Conservation (phyloP, 2,113 vertebrate species). For the Scophthalmus maximus region DNA sequence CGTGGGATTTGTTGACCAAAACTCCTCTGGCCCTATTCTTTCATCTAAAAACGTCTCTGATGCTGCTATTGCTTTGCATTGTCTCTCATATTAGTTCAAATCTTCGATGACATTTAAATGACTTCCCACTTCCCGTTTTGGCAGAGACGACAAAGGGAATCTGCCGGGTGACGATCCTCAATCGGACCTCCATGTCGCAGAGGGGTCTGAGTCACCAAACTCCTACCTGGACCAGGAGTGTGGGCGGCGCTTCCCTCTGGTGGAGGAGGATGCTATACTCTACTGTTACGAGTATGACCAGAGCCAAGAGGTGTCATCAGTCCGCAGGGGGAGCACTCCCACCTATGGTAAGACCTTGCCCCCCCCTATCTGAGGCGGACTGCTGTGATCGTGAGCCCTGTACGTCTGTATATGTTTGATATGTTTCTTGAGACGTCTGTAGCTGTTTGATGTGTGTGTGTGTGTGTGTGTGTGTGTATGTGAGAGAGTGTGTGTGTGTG, state of each 20-base stretch:
- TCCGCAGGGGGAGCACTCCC: conserved; percentile 92
- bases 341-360: conserved; percentile 89
- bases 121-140: conserved; percentile 4
- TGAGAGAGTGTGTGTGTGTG: conserved; percentile 27
- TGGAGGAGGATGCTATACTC: conserved; percentile 95
- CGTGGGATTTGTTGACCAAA: not conserved
- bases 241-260: conserved; percentile 90
- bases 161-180: conserved; percentile 88
- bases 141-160: conserved; percentile 93
- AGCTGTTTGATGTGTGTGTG: conserved; percentile 35
- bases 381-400: not conserved
- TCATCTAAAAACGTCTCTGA: not conserved
- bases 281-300: conserved; percentile 99
- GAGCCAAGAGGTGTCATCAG: conserved; percentile 90
- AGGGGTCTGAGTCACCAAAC: conserved; percentile 97
- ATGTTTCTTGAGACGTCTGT: conserved; percentile 36
- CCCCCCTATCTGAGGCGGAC: not conserved
- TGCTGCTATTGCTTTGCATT: not conserved
- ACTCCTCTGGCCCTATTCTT: no score
- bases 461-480: conserved; percentile 14
- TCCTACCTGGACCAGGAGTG: conserved; percentile 99
- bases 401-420: conserved; percentile 13
- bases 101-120: conserved; percentile 2
- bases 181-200: conserved; percentile 87
- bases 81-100: conserved; percentile 4